Conservation (phyloP, 2,888 invertebrate species). For the Drosophila rubida region DNA sequence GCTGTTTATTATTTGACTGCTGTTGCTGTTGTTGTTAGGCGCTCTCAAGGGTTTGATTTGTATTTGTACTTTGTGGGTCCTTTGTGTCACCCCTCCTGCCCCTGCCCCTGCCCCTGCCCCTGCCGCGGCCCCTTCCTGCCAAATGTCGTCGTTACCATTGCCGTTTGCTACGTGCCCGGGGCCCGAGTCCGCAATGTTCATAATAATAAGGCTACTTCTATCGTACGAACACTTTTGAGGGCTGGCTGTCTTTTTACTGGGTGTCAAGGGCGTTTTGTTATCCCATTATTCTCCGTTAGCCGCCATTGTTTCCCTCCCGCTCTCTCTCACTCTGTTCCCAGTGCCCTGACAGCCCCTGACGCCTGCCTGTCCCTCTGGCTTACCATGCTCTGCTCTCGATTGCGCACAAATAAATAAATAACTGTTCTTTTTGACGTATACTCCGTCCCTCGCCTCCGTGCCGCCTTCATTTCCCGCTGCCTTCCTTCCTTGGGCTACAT, state of each 20-base stretch:
- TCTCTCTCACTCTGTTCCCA: slow-evolving; percentile 6
- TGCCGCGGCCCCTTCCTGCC: no score
- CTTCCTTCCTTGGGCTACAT: slow-evolving; percentile 1
- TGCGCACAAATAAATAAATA: slow-evolving; percentile 81
- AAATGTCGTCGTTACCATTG: slow-evolving; percentile 30
- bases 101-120: no score
- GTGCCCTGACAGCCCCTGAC: neutral
- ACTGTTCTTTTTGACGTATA: slow-evolving; percentile 81
- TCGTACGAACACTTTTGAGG: slow-evolving; percentile 65
- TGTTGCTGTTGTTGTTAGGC: slow-evolving; percentile 51
- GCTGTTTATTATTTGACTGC: slow-evolving; percentile 70
- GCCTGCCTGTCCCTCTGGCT: slow-evolving; percentile 11
- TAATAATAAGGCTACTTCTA: slow-evolving; percentile 80
- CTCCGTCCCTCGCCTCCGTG: slow-evolving; percentile 31
- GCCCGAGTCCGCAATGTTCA: slow-evolving; percentile 67
- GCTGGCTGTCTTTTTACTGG: slow-evolving; percentile 82
- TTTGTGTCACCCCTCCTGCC: slow-evolving; percentile 42
- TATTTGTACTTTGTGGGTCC: slow-evolving; percentile 73
- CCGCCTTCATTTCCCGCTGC: neutral
- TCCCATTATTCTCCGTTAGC: slow-evolving; percentile 81
- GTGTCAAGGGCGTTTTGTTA: slow-evolving; percentile 84
- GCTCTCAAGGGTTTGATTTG: slow-evolving; percentile 79
- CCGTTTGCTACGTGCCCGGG: slow-evolving; percentile 73
- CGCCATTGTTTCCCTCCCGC: slow-evolving; percentile 64
- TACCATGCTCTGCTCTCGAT: slow-evolving; percentile 60